Base-by-base conservation (phyloP, 2,888 invertebrate species). In the Pollenia labialis region DNA sequence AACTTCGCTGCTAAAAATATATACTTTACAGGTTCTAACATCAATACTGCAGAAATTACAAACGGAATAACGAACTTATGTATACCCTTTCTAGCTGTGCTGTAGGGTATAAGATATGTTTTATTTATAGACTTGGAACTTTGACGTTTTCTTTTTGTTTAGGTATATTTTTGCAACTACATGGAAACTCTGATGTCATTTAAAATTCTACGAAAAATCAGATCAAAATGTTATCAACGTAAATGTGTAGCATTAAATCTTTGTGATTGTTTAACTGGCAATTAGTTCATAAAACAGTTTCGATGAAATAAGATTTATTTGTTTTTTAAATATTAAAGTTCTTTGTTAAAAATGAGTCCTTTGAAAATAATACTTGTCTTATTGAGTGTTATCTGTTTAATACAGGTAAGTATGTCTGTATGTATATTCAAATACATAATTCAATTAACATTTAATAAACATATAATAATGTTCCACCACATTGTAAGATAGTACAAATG, bases 141-240 rank as follows among this genome's bases (percentile, higher is more conserved):
- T 46, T 42, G 18, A 9, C 12, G 18, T 64, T n/a, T 8, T 8
- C n/a, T 50, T 18, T 10, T 12, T 56, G 9, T 23, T 42, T 42
- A 52, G 8, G n/a, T 32, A 32, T 32, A 32, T 16, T 54, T 60
- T 60, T 56, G 2, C 12, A 46, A 16, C 6, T 16, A 1, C 16
- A 50, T 62, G 42, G 52, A 23, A 62, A 62, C 46, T 16, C 9
- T 68, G 10, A 46, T 44, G 16, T 52, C 4, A 32, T 58, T 50
- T 9, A 42, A 66, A 66, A 60, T 69, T 79, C 50, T 7, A 12
- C 0, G 50, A 76, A 69, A 32, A 69, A 52, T 32, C 32, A 46
- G 69, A 60, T 76, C 75, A 76, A 42, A 62, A 69, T 68, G 81
- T 81, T 81, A 81, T 81, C 81, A 68, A 40, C 23, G n/a, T 12